phyloP scores from a whole-genome alignment of 2,888 invertebrate genomes.

The Drosophila villosipedis region DNA sequence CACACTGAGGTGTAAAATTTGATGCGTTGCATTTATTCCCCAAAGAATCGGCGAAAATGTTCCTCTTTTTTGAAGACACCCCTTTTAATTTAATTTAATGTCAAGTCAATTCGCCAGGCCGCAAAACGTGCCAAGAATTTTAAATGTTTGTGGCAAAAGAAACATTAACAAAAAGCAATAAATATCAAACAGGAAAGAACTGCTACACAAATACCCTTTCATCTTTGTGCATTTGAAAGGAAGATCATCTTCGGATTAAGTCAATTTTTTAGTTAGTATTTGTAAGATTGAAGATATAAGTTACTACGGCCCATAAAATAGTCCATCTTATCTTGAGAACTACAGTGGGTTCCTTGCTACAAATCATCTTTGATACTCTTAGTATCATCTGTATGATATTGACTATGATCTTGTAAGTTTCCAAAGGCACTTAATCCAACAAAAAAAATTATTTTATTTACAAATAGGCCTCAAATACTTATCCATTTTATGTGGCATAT shows the following conservation, averaged over 20 bases:
- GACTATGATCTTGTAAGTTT: neutral
- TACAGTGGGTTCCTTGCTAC: too few species aligned
- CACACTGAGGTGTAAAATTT: constrained; percentile 64
- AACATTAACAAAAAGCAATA: constrained; percentile 1
- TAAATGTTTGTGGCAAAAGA: constrained; percentile 51
- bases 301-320: too few species aligned
- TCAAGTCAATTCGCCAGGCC: constrained; percentile 68
- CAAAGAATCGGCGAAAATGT: constrained; percentile 47
- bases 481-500: too few species aligned
- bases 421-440: neutral
- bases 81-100: constrained; percentile 69
- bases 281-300: too few species aligned
- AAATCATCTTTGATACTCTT: too few species aligned
- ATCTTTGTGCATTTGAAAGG: too few species aligned
- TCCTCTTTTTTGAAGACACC: constrained; percentile 24
- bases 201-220: neutral
- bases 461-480: neutral
- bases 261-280: too few species aligned
- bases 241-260: too few species aligned
- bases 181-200: neutral
- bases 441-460: neutral
- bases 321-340: too few species aligned
- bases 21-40: constrained; percentile 69
- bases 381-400: too few species aligned
- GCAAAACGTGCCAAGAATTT: constrained; percentile 70